Evolutionary conservation across 2,113 vertebrate species (phyloP), one percentile per base, ranked within the genome.

Genomic region (Atlantisia rogersi): DNA sequence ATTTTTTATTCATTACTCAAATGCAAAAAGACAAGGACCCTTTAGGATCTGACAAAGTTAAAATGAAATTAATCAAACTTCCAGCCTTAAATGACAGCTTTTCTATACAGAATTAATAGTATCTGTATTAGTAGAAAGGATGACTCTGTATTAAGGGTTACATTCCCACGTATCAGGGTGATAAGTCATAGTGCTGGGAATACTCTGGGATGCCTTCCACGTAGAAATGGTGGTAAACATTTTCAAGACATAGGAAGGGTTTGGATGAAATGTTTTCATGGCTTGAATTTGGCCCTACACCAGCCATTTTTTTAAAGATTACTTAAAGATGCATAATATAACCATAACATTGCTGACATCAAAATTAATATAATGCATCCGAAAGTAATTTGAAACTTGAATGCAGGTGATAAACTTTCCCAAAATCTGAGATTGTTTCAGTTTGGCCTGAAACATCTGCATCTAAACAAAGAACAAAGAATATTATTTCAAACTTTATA

Each of bases 51-150:
- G 55, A 29, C 6, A 7, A 79, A 75, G 55, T 69, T 58, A 63
- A 3, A 59, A 6, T 32, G 29, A 75, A 63, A 74, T 0, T 0
- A 94, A 83, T 5, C 6, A 53, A 83, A 79, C 0, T 0, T n/a
- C 42, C 62, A 75, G 20, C 25, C 39, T 53, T 52, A 20, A 35
- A n/a, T 37, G 25, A 75, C 40, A 70, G 71, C 28, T 29, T 56
- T 28, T 48, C 48, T 79, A 32, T 11, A 15, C 11, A 58, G 60
- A 83, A 74, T 22, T 17, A 39, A 52, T 28, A 58, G 50, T 5
- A 59, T 32, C 42, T 53, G 39, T 26, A 42, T 19, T 44, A 39
- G 44, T 12, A 78, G 42, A 60, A 73, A 53, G 24, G 35, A 62
- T 42, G 46, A 35, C 15, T 9, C 13, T 22, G 7, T 24, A 79